phyloP scores from a whole-genome alignment of 2,888 invertebrate species.

The Dione juno region DNA sequence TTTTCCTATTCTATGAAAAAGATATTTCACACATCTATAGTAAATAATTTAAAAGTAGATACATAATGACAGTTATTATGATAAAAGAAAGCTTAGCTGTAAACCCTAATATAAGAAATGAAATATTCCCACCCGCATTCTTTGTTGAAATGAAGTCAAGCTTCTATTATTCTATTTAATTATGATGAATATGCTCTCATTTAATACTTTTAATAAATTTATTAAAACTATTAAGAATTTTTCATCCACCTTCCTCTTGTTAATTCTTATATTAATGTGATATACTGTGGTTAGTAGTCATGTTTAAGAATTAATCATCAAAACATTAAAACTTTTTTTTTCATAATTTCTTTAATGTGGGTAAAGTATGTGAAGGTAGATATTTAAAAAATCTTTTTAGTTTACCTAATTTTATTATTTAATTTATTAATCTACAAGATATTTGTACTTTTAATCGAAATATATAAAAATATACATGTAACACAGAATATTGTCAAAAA shows the following conservation, averaged over 20 bases:
- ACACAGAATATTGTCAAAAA: not conserved
- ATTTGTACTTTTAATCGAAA: not conserved
- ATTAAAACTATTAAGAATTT: not conserved
- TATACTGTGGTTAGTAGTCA: not conserved
- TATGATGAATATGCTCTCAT: not conserved
- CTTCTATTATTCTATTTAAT: not conserved
- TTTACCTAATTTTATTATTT: slow-evolving; percentile 7
- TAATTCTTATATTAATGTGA: too few species aligned
- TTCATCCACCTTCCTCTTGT: not conserved
- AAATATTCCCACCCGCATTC: slow-evolving; percentile 9
- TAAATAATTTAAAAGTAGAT: not conserved
- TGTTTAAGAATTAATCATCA: not conserved
- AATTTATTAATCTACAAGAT: not conserved
- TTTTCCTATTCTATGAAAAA: too few species aligned
- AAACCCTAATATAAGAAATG: not conserved
- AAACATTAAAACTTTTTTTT: too few species aligned
- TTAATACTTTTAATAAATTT: not conserved
- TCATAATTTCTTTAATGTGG: too few species aligned
- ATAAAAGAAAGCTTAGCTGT: slow-evolving; percentile 21
- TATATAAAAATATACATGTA: not conserved
- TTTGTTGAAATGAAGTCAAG: slow-evolving; percentile 5
- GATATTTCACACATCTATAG: not conserved
- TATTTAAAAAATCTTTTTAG: not conserved
- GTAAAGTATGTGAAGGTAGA: not conserved
- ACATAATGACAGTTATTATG: not conserved